Base-by-base conservation (phyloP, 2,113 vertebrate genomes). In the Apodemus speciosus region DNA sequence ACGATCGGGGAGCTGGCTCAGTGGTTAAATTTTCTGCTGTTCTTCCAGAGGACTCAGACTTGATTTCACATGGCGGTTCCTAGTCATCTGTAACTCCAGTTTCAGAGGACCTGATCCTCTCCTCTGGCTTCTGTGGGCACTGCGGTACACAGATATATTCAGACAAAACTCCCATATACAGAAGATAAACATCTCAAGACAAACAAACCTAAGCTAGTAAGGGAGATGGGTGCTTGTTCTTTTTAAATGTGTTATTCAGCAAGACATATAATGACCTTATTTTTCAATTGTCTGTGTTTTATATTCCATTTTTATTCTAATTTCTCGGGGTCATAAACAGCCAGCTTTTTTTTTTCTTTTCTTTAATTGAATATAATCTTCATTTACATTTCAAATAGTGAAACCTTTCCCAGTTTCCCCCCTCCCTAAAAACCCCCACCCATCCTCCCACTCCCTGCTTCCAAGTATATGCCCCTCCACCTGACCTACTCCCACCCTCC, bases 271-370 rank as follows among this genome's bases (percentile, higher is more conserved):
- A 76, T 51, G 38, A 84, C 40, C 51, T 86, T 56, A 32, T 90
- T 92, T 86, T 68, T 73, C 56, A 71, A 43, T 58, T 60, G 16
- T 27, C 76, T 72, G 1, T 86, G 72, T 11, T 66, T 13, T 73
- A 25, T 4, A 53, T 32, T 30, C 53, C 27, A 14, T 43, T 46
- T 86, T 91, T 72, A 81, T 94, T 91, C 40, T 90, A 0, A 35
- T 90, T 85, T 92, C 84, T 91, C 60, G 83, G 76, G 56, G 27
- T 32, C n/a, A 69, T n/a, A 79, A 58, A 90, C 35, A 88, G n/a
- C 43, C 62, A 62, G 21, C 49, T 76, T 89, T 75, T 46, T 46
- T 46, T 6, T 46, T 46, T 46, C 6, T 46, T 46, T 46, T 46
- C 6, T 46, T 46, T 46, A 46, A 46, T 46, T 46, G 43, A 46